Evolutionary conservation across 2,888 invertebrate genomes (phyloP), one percentile per base, ranked within the genome.

Genomic region (Ectropis crepuscularia): DNA sequence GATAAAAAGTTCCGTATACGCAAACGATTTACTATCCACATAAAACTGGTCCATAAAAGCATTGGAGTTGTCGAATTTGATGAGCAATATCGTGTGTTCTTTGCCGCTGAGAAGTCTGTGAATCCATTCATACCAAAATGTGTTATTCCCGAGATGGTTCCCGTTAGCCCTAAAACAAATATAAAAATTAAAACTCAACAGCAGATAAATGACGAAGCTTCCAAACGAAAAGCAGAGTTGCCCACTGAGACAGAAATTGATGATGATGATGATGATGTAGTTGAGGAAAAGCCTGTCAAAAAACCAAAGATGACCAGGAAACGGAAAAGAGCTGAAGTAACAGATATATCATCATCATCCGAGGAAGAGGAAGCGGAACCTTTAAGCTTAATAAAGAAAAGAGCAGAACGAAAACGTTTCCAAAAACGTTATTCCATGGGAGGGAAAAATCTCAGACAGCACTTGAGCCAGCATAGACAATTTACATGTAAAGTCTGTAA

Each of bases 51-150:
- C 0, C 92, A 92, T 28, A 75, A 84, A 0, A 85, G 88, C 46
- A 62, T 77, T 2, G 92, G 92, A 0, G 88, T 77, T 37, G 87
- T 90, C 7, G 88, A 90, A 50, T 91, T 90, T 67, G 86, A 90
- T 74, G 77, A 88, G 2, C 82, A 84, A 5, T 89, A 85, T 50
- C 82, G 89, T 71, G 92, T 92, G 0, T 86, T 76, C 64, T 92
- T 92, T 54, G 75, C 79, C 0, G 83, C 85, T 0, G 80, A 81
- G n/a, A 89, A 85, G 68, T 85, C 89, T 0, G 79, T 77, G 0
- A 79, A 83, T 0, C 81, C 86, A 0, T 83, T 84, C 50, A 63
- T 77, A 11, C 83, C 85, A 0, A 72, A 68, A 61, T 74, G 76
- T 55, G 72, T 78, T 38, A 65, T 70, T 11, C 39, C 63, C 9